Percentiles rank a stretch among this genome's conserved stretches.
Conservation (phyloP, 2,888 invertebrate species). For the Nycteola revayana region DNA sequence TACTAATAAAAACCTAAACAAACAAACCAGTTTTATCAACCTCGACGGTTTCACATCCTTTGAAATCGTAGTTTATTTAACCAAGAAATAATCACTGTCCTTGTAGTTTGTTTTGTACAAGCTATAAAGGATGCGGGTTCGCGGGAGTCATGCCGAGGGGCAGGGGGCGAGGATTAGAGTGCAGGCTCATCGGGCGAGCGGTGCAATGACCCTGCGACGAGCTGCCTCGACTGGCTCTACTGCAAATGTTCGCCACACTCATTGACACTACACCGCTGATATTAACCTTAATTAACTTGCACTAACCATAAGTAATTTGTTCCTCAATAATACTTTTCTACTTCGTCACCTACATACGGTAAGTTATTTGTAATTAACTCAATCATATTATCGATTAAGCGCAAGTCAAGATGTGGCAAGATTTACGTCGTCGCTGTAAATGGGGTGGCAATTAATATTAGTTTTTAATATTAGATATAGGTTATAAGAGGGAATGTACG, state of each 20-base stretch:
- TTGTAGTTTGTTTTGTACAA: constrained; percentile 27
- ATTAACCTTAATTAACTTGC: constrained; percentile 45
- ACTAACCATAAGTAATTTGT: not conserved
- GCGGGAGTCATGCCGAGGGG: constrained; percentile 40
- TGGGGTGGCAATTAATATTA: too few species aligned
- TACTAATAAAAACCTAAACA: too few species aligned
- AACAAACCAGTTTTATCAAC: too few species aligned
- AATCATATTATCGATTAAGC: too few species aligned
- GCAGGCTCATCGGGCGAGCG: constrained; percentile 56
- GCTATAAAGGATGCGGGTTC: constrained; percentile 49
- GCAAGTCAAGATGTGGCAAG: too few species aligned
- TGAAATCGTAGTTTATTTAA: constrained; percentile 1
- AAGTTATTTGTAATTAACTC: too few species aligned
- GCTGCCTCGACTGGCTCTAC: constrained; percentile 55
- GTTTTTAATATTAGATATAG: too few species aligned
- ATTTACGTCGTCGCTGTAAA: too few species aligned
- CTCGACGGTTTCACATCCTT: not conserved
- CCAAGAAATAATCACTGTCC: constrained; percentile 13
- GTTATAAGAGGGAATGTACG: too few species aligned
- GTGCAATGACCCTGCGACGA: constrained; percentile 71
- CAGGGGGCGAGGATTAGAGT: constrained; percentile 53
- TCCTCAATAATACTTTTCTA: too few species aligned
- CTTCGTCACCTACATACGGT: too few species aligned
- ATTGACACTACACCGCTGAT: constrained; percentile 40
- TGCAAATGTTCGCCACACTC: constrained; percentile 56